A percentile compares a stretch with the other conserved stretches of the same genome.
Evolutionary conservation across 2,888 invertebrate species (phyloP).

Genomic region (Pristionchus exspectatus): DNA sequence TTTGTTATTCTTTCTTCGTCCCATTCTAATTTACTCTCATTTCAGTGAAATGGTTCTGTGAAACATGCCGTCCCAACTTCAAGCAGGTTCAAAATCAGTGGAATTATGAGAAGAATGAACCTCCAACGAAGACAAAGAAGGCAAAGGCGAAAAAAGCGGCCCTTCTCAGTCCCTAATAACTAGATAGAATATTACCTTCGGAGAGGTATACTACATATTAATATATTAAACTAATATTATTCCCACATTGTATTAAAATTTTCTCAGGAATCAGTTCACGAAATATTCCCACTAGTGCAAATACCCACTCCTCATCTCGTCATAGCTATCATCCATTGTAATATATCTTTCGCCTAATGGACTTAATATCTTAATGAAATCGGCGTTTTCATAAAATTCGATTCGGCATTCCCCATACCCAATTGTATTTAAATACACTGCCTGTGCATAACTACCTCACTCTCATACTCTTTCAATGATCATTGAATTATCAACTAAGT

Average conservation of each 20-base stretch:
- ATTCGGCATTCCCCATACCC: not conserved
- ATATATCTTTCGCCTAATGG: not conserved
- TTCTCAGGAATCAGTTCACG: not conserved
- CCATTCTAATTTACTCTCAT: not conserved
- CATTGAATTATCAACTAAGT: not conserved
- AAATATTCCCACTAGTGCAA: not conserved
- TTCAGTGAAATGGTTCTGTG: slow-evolving; percentile 81
- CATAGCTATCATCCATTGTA: not conserved
- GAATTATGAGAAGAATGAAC: slow-evolving; percentile 26
- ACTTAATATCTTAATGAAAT: not conserved
- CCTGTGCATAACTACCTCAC: not conserved
- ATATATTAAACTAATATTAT: not conserved
- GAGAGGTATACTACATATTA: not conserved
- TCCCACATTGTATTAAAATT: not conserved
- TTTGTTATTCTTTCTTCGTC: not conserved
- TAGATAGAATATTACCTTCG: not conserved
- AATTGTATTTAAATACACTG: not conserved
- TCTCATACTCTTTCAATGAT: too few relatives aligned
- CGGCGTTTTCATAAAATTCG: not conserved
- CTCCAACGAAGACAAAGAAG: not conserved
- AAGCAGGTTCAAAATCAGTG: slow-evolving; percentile 21
- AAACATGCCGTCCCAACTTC: slow-evolving; percentile 76
- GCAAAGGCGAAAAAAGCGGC: not conserved
- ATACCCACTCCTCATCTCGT: not conserved
- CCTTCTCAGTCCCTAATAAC: not conserved